phyloP scores from a whole-genome alignment of 2,888 invertebrate species.

The Heteromurus nitidus region DNA sequence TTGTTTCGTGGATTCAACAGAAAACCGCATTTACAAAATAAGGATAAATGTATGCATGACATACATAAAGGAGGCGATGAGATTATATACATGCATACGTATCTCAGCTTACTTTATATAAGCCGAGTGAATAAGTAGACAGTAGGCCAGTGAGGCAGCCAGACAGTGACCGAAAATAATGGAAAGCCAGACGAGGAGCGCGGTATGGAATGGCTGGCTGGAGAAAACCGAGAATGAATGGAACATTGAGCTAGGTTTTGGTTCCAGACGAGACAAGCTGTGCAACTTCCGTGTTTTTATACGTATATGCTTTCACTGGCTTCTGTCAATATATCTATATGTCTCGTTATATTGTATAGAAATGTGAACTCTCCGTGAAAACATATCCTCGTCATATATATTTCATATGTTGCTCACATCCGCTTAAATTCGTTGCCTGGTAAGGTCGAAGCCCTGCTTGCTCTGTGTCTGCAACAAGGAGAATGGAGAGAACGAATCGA shows the following conservation, averaged over 20 bases:
- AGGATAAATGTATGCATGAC: no score
- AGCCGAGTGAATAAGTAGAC: slow-evolving; percentile 23
- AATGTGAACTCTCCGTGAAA: not conserved
- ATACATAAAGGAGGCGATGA: no score
- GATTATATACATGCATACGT: no score
- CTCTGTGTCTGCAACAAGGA: slow-evolving; percentile 24
- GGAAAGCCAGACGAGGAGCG: slow-evolving; percentile 51
- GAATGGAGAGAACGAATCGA: slow-evolving; percentile 32
- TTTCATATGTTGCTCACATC: no score
- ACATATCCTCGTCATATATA: no score
- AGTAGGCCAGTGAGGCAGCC: slow-evolving; percentile 50
- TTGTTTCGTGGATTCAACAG: no score
- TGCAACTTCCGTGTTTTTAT: slow-evolving; percentile 1
- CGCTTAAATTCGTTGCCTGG: no score
- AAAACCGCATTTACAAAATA: no score
- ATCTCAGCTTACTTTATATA: no score
- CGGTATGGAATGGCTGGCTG: slow-evolving; percentile 30
- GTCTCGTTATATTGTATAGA: not conserved
- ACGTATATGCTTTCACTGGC: slow-evolving; percentile 41
- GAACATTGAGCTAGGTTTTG: slow-evolving; percentile 58
- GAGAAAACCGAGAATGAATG: slow-evolving; percentile 56
- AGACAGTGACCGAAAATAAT: slow-evolving; percentile 27
- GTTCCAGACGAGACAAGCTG: slow-evolving; percentile 51
- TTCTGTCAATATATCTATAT: not conserved
- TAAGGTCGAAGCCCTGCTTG: slow-evolving; percentile 63